These are phyloP conservation scores for Panurus biarmicus DNA, from an alignment of 2,113 vertebrate genomes.

Conservation along the genomic window DNA sequence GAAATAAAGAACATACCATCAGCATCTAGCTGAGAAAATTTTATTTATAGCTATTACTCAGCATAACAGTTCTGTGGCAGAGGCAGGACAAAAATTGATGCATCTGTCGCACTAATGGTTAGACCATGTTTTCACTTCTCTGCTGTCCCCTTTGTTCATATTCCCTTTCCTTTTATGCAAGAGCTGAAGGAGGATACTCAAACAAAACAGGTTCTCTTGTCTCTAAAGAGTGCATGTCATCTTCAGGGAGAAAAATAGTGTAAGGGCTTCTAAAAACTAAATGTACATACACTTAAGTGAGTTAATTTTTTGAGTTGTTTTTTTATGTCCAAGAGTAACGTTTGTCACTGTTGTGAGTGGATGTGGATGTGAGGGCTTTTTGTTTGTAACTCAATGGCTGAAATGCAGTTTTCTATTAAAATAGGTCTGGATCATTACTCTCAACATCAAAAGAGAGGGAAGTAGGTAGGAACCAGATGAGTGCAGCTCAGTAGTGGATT, in stretches of 20 bases:
- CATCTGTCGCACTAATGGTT: not conserved
- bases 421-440: not conserved
- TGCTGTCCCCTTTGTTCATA: not conserved
- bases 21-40: not conserved
- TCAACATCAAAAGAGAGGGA: not conserved
- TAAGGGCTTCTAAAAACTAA: not conserved
- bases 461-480: not conserved
- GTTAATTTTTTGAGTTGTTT: not conserved
- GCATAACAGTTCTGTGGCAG: not conserved
- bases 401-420: not conserved
- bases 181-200: not conserved
- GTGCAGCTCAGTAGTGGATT: not conserved
- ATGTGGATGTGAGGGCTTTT: not conserved
- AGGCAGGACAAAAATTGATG: not conserved
- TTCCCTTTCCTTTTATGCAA: not conserved
- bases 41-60: not conserved
- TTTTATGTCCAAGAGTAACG: not conserved
- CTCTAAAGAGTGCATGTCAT: not conserved
- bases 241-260: not conserved
- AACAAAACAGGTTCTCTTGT: not conserved
- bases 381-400: not conserved
- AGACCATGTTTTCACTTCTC: not conserved
- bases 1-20: not conserved
- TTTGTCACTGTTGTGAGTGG: not conserved
- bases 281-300: not conserved